A percentile compares a stretch with the other conserved stretches of the same genome.
Conservation (phyloP, 2,113 vertebrate species). For the Sorex araneus region DNA sequence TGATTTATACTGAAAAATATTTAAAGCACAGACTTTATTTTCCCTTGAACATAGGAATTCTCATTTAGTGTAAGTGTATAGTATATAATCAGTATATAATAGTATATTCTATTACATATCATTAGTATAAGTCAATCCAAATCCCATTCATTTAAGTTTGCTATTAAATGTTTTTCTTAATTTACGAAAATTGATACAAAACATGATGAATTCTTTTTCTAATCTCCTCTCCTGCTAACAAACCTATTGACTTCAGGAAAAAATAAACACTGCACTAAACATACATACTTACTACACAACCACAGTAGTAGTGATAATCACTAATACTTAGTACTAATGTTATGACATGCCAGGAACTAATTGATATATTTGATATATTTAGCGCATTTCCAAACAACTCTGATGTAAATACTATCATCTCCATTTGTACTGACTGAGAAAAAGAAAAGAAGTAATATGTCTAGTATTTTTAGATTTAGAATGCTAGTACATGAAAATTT, state of each 20-base stretch:
- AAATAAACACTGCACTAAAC: not conserved
- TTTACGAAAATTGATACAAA: not conserved
- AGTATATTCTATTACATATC: too few species aligned
- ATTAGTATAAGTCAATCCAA: not conserved
- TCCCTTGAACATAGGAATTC: constrained; percentile 47
- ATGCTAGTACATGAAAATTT: constrained; percentile 17
- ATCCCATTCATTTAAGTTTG: constrained; percentile 46
- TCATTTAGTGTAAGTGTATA: not conserved
- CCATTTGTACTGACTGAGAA: constrained; percentile 19
- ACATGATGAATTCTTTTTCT: constrained; percentile 26
- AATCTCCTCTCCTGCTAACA: constrained; percentile 3
- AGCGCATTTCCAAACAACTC: constrained; percentile 51
- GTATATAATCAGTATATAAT: too few species aligned
- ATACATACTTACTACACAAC: not conserved
- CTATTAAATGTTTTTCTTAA: constrained; percentile 54
- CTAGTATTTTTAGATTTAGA: not conserved
- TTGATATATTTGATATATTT: not conserved
- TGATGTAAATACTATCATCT: not conserved
- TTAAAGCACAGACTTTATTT: constrained; percentile 76
- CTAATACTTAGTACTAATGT: constrained; percentile 29
- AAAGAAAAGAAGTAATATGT: constrained; percentile 33
- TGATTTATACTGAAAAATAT: constrained; percentile 92
- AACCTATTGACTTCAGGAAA: constrained; percentile 38
- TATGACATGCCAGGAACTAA: not conserved
- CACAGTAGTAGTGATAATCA: constrained; percentile 40